Evolutionary conservation across 2,797 vertebrate species (phyloP), one percentile per base, ranked within the genome.

Genomic region (Threskiornis aethiopicus): DNA sequence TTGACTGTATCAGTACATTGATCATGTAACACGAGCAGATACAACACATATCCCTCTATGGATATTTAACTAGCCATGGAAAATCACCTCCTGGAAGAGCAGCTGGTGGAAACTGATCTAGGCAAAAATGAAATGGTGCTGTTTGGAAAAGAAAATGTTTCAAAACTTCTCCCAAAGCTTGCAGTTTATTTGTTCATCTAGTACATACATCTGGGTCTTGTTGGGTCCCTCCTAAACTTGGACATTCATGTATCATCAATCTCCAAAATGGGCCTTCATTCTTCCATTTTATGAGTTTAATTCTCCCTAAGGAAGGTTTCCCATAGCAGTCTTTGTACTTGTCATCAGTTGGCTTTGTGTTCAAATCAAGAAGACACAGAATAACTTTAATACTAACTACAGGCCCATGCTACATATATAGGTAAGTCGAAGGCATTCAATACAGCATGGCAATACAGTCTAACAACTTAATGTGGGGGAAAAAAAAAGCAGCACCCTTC

Each of bases 401-500:
- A 59, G 59, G 21, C 11, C 33, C 11, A 15, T 42, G 41, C 6
- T 46, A 18, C 6, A 28, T 18, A n/a, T 0, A 20, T 0, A 52
- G 28, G 1, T 21, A 49, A 89, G 10, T 25, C 71, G 25, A 52
- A 54, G 22, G 17, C 19, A 39, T 46, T 84, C 24, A 41, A 35
- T 44, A n/a, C 3, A 52, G 25, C 22, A 37, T 5, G 7, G 55
- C 51, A 84, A 26, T 14, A 26, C 9, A 51, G 18, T 12, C 39
- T 52, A 47, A 28, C 11, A 62, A 22, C 11, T 47, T 71, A 20
- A 13, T 42, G 20, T 37, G 28, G 4, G 5, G 37, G 28, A 3
- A 54, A 71, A 51, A 57, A 11, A 0, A 6, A 31, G 17, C 55
- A 84, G 13, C n/a, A 54, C 16, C 19, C 25, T 64, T 78, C n/a